Base-by-base conservation (phyloP, 2,888 invertebrate species). In the Iphiclides podalirius region DNA sequence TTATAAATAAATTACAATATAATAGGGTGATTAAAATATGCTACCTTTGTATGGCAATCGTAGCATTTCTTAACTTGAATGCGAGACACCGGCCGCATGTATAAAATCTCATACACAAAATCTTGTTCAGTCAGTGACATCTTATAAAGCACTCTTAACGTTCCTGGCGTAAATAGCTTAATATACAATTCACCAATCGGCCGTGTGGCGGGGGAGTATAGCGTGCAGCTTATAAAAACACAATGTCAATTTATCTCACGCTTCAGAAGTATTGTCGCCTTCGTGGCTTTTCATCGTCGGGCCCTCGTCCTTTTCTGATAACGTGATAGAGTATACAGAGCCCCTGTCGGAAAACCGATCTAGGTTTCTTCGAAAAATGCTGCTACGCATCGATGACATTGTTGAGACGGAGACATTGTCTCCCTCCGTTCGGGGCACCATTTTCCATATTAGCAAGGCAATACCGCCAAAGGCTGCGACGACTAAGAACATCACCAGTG, bases 381-480 rank as follows among this genome's bases (percentile, higher is more conserved):
- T 72, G 49, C 75, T 78, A 31, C 84, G 76, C n/a, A 85, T 51
- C 26, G 84, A 77, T 0, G 89, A 88, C 37, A 75, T 67, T 1
- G 87, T 81, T n/a, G 76, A 76, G 28, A 87, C 75, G 7, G 89
- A 88, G 36, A 82, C 77, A 61, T 89, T 87, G 64, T 91, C 91
- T 54, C 76, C 76, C 26, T 90, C 90, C 4, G 74, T 70, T 67
- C 89, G 90, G 23, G 90, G 90, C 23, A 90, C 89, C 64, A 91
- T 78, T 67, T 90, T 91, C 79, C 91, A 85, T 53, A 90, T 89
- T 42, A 91, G 66, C 28, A 91, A 72, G 1, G 90, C 89, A 33
- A 91, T 74, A 7, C 90, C 90, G 15, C 90, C 90, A 51, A 91
- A 86, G 15, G 90, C 90, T 12, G 91, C 89, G n/a, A 91, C 86